Conservation (phyloP, 2,888 invertebrate species). For the Horisme vitalbata region DNA sequence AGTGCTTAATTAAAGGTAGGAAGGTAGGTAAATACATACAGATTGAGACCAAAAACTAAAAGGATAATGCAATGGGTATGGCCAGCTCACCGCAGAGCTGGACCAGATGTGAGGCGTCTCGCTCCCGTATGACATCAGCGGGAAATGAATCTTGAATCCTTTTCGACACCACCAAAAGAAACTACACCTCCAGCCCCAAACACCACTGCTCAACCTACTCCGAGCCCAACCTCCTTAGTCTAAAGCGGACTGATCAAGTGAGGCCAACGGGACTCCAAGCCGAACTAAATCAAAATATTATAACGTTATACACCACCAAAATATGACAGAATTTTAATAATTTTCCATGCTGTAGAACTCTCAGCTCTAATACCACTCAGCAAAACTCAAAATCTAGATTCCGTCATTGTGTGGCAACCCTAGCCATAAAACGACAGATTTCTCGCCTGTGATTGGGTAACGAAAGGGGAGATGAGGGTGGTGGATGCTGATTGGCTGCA, state of each 20-base stretch:
- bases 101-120: conserved; percentile 82
- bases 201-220: conserved; percentile 14
- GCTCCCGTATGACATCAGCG: conserved; percentile 81
- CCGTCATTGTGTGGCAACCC: conserved; percentile 43
- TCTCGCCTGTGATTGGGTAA: conserved; percentile 59
- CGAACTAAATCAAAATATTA: conserved; percentile 69
- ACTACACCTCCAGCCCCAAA: conserved; percentile 38
- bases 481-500: conserved; percentile 61
- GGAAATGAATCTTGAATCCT: conserved; percentile 81
- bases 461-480: conserved; percentile 54
- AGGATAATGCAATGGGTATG: not conserved
- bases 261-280: conserved; percentile 40
- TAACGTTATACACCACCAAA: conserved; percentile 50
- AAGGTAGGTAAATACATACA: no score
- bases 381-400: conserved; percentile 31
- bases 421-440: conserved; percentile 60
- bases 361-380: not conserved
- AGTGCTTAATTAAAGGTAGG: no score
- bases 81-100: conserved; percentile 66
- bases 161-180: conserved; percentile 48
- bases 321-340: conserved; percentile 60
- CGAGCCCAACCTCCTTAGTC: conserved; percentile 9
- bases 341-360: conserved; percentile 31
- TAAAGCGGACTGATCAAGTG: conserved; percentile 30
- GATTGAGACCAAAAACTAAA: no score